These are phyloP conservation scores for Potamarius usumacintae DNA, from an alignment of 2,113 vertebrate genomes.

Conservation along the genomic window DNA sequence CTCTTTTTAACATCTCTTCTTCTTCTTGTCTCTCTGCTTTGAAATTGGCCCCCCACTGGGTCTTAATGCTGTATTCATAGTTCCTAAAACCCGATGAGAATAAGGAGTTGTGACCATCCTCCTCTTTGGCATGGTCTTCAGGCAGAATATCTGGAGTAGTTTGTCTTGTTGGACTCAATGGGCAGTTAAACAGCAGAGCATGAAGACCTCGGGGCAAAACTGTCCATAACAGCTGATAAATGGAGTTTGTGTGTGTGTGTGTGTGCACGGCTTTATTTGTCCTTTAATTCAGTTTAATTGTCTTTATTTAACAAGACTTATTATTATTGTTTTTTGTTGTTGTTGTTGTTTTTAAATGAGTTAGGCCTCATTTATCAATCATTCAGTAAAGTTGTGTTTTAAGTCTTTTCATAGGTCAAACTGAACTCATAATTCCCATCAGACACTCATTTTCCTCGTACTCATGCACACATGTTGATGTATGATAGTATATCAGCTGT, in stretches of 20 bases:
- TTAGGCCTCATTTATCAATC: background rate
- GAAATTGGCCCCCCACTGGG: conserved; percentile 58
- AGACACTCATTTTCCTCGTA: background rate
- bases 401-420: background rate
- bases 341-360: background rate
- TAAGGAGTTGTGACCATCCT: conserved; percentile 48
- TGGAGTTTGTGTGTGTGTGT: background rate
- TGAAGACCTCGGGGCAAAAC: conserved; percentile 25
- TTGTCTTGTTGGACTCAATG: conserved; percentile 58
- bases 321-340: background rate
- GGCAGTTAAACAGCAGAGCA: conserved; percentile 15
- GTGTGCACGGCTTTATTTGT: background rate
- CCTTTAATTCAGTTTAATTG: background rate
- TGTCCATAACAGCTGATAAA: background rate
- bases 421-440: background rate
- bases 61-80: conserved; percentile 51
- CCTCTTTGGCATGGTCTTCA: conserved; percentile 41
- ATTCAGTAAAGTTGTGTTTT: background rate
- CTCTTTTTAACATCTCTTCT: conserved; percentile 30
- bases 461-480: background rate
- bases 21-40: conserved; percentile 47
- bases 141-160: conserved; percentile 51
- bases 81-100: conserved; percentile 58
- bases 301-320: background rate
- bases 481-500: background rate